Evolutionary conservation across 2,113 vertebrate genomes (phyloP).

Genomic region (Protobothrops mucrosquamatus): DNA sequence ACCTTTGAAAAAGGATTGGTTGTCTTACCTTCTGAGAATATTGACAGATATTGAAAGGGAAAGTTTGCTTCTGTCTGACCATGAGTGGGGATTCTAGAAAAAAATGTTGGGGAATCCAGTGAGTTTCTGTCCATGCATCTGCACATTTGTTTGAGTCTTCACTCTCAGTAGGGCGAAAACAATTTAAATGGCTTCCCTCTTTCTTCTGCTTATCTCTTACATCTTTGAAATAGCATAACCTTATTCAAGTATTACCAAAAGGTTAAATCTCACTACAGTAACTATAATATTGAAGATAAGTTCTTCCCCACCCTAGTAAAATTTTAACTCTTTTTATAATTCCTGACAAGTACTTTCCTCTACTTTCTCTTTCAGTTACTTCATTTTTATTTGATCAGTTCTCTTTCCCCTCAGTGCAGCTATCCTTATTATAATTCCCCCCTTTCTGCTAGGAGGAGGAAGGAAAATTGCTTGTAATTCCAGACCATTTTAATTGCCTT

Average conservation of each 20-base stretch:
- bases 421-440: not conserved
- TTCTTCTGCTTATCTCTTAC: not conserved
- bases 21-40: not conserved
- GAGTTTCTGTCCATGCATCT: not conserved
- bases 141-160: not conserved
- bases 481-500: not conserved
- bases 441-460: not conserved
- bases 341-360: not conserved
- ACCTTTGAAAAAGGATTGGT: not conserved
- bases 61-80: not conserved
- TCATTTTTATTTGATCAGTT: not conserved
- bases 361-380: not conserved
- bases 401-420: not conserved
- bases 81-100: not conserved
- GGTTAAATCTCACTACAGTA: not conserved
- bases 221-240: not conserved
- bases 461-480: not conserved
- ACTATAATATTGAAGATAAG: not conserved
- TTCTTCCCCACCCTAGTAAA: not conserved
- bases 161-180: not conserved
- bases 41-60: not conserved
- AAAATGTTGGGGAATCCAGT: not conserved
- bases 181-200: not conserved
- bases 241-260: not conserved
- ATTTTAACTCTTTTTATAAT: not conserved